phyloP scores from a whole-genome alignment of 23 tunicate species.

The Trididemnum nubilum region DNA sequence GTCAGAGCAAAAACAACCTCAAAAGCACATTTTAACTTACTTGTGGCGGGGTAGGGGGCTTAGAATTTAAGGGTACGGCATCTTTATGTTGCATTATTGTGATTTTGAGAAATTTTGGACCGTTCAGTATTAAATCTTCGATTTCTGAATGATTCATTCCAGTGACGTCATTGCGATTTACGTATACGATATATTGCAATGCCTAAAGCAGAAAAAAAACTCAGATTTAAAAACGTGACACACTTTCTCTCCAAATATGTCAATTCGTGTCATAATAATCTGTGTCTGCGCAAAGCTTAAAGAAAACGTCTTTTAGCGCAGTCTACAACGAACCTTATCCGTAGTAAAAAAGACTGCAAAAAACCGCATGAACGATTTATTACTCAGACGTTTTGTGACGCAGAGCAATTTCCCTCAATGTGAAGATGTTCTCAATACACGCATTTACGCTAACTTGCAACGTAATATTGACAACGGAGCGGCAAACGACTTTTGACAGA shows the following conservation, averaged over 20 bases:
- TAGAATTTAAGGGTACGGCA: neutral
- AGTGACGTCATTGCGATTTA: conserved; percentile 53
- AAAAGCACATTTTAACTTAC: too few species aligned
- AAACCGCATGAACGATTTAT: too few species aligned
- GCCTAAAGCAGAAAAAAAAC: conserved; percentile 42
- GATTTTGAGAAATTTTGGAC: conserved; percentile 62
- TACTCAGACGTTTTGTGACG: too few species aligned
- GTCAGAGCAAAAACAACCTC: too few species aligned
- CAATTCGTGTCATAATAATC: neutral
- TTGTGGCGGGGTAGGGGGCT: neutral
- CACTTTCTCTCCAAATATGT: neutral
- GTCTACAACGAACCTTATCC: too few species aligned
- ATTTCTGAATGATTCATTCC: conserved; percentile 46
- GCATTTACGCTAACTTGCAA: too few species aligned
- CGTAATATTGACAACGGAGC: too few species aligned
- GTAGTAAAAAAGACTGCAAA: too few species aligned
- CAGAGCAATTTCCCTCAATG: too few species aligned
- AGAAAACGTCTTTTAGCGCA: too few species aligned
- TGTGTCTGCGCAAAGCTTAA: neutral
- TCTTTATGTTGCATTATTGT: conserved; percentile 60
- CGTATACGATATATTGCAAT: conserved; percentile 50
- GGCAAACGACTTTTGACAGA: too few species aligned
- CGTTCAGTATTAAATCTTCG: conserved; percentile 73
- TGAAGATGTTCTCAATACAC: too few species aligned
- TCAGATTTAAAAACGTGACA: neutral